Conservation (phyloP, 2,888 invertebrate species). For the Meteorus cinctellus region DNA sequence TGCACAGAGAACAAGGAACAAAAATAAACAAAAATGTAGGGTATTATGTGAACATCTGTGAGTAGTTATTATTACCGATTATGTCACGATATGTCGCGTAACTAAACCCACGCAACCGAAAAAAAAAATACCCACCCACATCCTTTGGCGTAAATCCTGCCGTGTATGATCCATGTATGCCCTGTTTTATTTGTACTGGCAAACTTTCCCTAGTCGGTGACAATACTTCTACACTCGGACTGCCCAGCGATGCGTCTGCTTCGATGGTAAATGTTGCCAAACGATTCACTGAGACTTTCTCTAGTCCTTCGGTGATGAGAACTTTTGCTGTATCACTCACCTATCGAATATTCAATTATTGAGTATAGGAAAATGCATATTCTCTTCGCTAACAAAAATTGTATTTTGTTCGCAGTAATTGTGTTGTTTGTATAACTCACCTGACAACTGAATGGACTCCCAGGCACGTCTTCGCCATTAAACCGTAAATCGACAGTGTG, state of each 20-base stretch:
- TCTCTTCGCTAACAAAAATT: background rate
- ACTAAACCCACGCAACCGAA: slow-evolving; percentile 10
- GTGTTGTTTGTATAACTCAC: slow-evolving; percentile 60
- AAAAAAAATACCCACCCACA: slow-evolving; percentile 78
- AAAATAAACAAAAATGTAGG: slow-evolving; percentile 38
- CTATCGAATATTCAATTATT: slow-evolving; percentile 52
- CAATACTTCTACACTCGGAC: slow-evolving; percentile 85
- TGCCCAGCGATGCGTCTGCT: slow-evolving; percentile 81
- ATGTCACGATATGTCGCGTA: background rate
- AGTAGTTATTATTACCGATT: slow-evolving; percentile 6
- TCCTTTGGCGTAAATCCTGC: slow-evolving; percentile 92
- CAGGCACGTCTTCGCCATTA: slow-evolving; percentile 96
- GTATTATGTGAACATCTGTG: slow-evolving; percentile 19
- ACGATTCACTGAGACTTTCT: slow-evolving; percentile 91
- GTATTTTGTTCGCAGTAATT: background rate
- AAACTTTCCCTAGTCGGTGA: slow-evolving; percentile 75
- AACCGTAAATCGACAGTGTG: slow-evolving; percentile 97
- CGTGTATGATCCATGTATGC: slow-evolving; percentile 84
- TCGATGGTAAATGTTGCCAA: slow-evolving; percentile 90
- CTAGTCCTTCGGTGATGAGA: slow-evolving; percentile 86
- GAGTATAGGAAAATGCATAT: background rate
- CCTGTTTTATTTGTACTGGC: slow-evolving; percentile 89
- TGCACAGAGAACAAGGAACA: slow-evolving; percentile 10
- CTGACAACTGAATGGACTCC: slow-evolving; percentile 76
- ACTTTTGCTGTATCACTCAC: slow-evolving; percentile 74